A percentile compares a stretch with the other conserved stretches of the same genome.
Evolutionary conservation across 2,888 invertebrate species (phyloP).

Genomic region (Oligia fasciuncula): DNA sequence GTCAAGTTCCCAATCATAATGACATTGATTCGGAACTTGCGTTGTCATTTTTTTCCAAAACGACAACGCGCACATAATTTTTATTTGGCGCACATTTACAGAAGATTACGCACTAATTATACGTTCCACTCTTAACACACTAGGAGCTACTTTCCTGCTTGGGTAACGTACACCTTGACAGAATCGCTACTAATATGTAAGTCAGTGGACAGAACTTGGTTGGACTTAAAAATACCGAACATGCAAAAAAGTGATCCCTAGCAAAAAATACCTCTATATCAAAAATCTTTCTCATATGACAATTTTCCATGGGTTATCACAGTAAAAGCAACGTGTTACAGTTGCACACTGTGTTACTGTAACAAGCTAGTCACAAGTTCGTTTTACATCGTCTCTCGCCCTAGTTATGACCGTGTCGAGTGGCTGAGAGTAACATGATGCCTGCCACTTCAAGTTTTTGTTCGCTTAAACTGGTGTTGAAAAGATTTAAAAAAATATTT

Average conservation of each 20-base stretch:
- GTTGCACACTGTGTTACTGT: slow-evolving; percentile 17
- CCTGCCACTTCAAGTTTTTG: slow-evolving; percentile 39
- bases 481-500: slow-evolving; percentile 24
- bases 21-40: too few species aligned
- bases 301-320: slow-evolving; percentile 16
- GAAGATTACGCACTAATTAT: too few species aligned
- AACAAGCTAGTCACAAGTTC: slow-evolving; percentile 49
- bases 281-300: slow-evolving; percentile 10
- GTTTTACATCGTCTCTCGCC: slow-evolving; percentile 44
- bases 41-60: too few species aligned
- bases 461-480: slow-evolving; percentile 19
- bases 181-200: too few species aligned
- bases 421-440: slow-evolving; percentile 43
- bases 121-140: too few species aligned
- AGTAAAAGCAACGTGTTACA: slow-evolving; percentile 20
- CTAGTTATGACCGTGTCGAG: slow-evolving; percentile 55
- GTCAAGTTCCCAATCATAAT: too few species aligned
- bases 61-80: too few species aligned
- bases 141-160: too few species aligned
- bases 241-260: not conserved
- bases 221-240: not conserved
- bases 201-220: too few species aligned
- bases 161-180: too few species aligned
- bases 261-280: not conserved
- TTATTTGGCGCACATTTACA: too few species aligned